Evolutionary conservation across 2,888 invertebrate genomes (phyloP).

Genomic region (Heliconius cydno): DNA sequence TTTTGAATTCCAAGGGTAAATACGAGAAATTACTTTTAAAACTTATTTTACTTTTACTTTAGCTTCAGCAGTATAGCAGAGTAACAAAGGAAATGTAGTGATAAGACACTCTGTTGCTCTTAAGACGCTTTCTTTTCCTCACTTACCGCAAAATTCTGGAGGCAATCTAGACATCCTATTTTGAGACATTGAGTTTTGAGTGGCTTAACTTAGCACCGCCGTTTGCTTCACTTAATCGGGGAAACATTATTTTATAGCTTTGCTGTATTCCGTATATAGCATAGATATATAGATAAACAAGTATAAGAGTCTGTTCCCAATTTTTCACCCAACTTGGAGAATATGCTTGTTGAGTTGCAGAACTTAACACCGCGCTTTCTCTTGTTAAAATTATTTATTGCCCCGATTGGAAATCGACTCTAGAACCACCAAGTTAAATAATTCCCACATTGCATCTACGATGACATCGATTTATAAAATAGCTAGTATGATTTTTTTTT

Average conservation of each 20-base stretch:
- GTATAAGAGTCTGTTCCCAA: no score
- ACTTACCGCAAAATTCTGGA: no score
- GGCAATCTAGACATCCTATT: neutral
- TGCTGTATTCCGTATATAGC: neutral
- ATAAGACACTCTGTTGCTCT: neutral
- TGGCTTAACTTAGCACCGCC: neutral
- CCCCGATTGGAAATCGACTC: neutral
- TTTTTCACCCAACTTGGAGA: no score
- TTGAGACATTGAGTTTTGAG: neutral
- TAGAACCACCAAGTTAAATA: no score
- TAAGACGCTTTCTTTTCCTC: no score
- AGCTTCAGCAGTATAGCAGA: neutral
- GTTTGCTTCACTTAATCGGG: neutral
- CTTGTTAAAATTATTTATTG: neutral
- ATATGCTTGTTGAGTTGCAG: neutral
- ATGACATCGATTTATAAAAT: no score
- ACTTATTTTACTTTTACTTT: neutral
- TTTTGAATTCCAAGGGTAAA: constrained; percentile 7
- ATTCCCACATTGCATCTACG: no score
- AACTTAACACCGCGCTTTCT: neutral
- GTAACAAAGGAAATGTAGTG: neutral
- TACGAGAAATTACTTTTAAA: neutral
- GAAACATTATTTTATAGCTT: neutral
- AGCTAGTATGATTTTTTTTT: no score
- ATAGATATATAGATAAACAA: no score